Percentiles rank a stretch among this genome's conserved stretches.
Evolutionary conservation across 2,797 vertebrate species (phyloP).

Genomic region (Sebastes matsubarae): DNA sequence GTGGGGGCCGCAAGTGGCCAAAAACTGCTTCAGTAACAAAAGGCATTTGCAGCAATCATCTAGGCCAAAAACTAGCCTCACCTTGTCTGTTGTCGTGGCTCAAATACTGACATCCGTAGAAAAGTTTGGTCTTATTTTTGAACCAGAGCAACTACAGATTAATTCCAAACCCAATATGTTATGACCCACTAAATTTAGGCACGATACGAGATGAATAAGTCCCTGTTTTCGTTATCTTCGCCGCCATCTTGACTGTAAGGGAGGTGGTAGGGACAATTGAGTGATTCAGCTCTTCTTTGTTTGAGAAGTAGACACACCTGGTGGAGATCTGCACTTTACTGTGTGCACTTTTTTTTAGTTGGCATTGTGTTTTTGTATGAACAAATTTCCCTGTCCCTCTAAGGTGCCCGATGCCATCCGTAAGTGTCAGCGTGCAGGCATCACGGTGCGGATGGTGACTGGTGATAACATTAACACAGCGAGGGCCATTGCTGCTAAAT

Average conservation of each 20-base stretch:
- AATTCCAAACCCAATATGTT: neutral
- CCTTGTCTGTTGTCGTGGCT: neutral
- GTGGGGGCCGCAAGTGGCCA: neutral
- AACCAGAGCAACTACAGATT: neutral
- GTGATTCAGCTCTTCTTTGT: neutral
- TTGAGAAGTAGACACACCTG: neutral
- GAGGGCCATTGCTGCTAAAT: slow-evolving; percentile 91
- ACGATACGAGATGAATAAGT: neutral
- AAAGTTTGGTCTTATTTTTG: neutral
- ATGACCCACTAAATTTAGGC: neutral
- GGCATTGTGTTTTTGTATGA: neutral
- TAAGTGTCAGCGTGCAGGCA: slow-evolving; percentile 92
- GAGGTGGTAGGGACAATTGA: neutral
- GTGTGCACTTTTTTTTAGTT: neutral
- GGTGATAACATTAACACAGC: slow-evolving; percentile 95
- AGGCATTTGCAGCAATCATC: neutral
- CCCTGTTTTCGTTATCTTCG: neutral
- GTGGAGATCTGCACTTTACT: neutral
- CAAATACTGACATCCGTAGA: neutral
- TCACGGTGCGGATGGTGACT: slow-evolving; percentile 94
- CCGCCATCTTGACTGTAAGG: neutral
- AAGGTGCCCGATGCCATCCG: slow-evolving; percentile 92
- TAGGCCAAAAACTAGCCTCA: neutral
- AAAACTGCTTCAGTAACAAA: neutral
- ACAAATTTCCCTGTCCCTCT: slow-evolving; percentile 1